phyloP scores from a whole-genome alignment of 2,113 vertebrate genomes.

The Polypterus bichir region DNA sequence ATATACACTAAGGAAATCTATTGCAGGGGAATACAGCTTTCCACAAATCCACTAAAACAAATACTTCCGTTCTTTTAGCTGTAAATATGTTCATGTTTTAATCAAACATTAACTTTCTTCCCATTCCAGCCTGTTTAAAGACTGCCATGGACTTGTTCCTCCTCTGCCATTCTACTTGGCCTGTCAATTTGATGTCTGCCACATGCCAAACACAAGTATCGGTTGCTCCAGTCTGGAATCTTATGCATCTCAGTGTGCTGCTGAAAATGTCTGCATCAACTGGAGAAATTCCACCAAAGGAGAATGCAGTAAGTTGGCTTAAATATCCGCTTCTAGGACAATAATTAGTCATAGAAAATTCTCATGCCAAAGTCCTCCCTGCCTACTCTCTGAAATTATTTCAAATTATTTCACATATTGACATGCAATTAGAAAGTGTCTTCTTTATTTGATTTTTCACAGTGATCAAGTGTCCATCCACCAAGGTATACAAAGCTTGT shows the following conservation, averaged over 20 bases:
- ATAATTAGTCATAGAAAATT: background rate
- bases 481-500: conserved; percentile 57
- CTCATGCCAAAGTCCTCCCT: background rate
- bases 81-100: background rate
- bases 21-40: background rate
- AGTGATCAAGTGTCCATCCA: conserved; percentile 57
- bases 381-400: too few species aligned
- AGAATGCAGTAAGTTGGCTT: conserved; percentile 55
- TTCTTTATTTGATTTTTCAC: background rate
- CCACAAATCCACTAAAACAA: background rate
- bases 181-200: conserved; percentile 55
- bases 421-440: background rate
- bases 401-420: too few species aligned
- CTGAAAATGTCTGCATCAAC: conserved; percentile 55
- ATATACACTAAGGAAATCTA: background rate
- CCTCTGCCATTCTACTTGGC: conserved; percentile 42
- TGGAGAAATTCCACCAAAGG: conserved; percentile 61
- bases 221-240: conserved; percentile 63
- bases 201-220: background rate
- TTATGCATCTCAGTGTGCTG: conserved; percentile 60
- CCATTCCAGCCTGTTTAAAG: conserved; percentile 52
- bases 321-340: background rate
- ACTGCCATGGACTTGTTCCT: conserved; percentile 43
- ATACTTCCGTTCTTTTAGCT: background rate
- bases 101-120: conserved; percentile 1